Percentiles rank a stretch among this genome's conserved stretches.
phyloP scores from a whole-genome alignment of 30 jellyfish, hydroid and myxozoan genomes.

The Chrysaora quinquecirrha region DNA sequence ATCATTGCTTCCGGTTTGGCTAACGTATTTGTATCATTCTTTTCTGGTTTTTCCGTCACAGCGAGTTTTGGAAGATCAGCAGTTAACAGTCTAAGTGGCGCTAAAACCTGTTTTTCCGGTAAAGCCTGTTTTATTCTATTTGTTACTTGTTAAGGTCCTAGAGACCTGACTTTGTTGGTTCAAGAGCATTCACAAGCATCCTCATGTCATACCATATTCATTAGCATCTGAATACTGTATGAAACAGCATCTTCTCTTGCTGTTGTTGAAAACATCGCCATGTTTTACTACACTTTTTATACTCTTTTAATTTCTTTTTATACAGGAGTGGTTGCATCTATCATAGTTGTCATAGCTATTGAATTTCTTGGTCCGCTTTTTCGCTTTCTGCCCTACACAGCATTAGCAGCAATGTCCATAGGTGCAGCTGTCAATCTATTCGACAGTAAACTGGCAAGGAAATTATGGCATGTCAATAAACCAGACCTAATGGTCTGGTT shows the following conservation, averaged over 20 bases:
- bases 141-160: no score
- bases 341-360: slow-evolving; percentile 70
- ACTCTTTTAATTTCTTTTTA: no score
- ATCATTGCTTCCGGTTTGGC: slow-evolving; percentile 77
- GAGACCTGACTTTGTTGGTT: no score
- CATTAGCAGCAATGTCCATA: slow-evolving; percentile 76
- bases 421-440: slow-evolving; percentile 76
- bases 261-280: no score
- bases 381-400: slow-evolving; percentile 69
- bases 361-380: slow-evolving; percentile 78
- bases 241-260: no score
- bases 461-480: slow-evolving; percentile 70
- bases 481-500: slow-evolving; percentile 65
- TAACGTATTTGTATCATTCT: slow-evolving; percentile 80
- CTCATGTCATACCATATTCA: no score
- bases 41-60: slow-evolving; percentile 83
- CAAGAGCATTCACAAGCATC: no score
- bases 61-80: slow-evolving; percentile 95
- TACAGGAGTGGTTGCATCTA: slow-evolving; percentile 79
- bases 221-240: no score
- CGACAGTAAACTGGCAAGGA: slow-evolving; percentile 54
- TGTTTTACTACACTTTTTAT: background rate
- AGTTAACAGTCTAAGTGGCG: slow-evolving; percentile 80
- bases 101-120: slow-evolving; percentile 86
- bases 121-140: background rate